phyloP scores from a whole-genome alignment of 2,888 invertebrate species.

The Zygothrica quintamaculata region DNA sequence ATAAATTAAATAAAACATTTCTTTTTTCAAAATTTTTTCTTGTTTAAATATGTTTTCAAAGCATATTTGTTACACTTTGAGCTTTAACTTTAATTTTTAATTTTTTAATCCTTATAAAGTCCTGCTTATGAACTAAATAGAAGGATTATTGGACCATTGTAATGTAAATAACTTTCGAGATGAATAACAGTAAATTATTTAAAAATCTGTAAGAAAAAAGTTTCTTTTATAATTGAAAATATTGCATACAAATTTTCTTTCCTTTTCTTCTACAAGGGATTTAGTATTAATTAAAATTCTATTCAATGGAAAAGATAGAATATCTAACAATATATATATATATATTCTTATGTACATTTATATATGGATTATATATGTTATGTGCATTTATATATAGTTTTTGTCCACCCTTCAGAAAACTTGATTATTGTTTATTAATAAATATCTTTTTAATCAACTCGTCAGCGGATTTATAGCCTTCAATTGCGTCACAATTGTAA shows the following conservation, averaged over 20 bases:
- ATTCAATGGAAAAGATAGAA: not conserved
- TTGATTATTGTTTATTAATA: conserved; percentile 37
- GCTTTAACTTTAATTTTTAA: not conserved
- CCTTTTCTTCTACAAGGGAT: too few relatives aligned
- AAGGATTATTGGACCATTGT: too few relatives aligned
- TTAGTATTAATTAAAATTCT: too few relatives aligned
- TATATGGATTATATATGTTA: not conserved
- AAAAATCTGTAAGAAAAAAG: too few relatives aligned
- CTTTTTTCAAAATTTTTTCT: too few relatives aligned
- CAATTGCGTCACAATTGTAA: conserved; percentile 4
- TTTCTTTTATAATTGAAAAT: too few relatives aligned
- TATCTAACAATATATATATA: not conserved
- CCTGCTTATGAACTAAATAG: too few relatives aligned
- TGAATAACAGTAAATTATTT: too few relatives aligned
- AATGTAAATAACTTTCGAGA: too few relatives aligned
- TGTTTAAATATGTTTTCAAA: too few relatives aligned
- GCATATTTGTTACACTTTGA: not conserved
- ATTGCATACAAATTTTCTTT: too few relatives aligned
- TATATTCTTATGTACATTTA: not conserved
- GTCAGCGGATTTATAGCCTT: conserved; percentile 8
- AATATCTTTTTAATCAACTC: conserved; percentile 14
- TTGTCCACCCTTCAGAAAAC: conserved; percentile 23
- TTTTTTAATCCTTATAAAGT: not conserved
- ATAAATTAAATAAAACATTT: too few relatives aligned
- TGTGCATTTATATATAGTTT: not conserved